Percentiles rank a stretch among this genome's conserved stretches.
These are phyloP conservation scores for Panthera leo DNA, from an alignment of 2,113 vertebrate genomes.

Conservation along the genomic window DNA sequence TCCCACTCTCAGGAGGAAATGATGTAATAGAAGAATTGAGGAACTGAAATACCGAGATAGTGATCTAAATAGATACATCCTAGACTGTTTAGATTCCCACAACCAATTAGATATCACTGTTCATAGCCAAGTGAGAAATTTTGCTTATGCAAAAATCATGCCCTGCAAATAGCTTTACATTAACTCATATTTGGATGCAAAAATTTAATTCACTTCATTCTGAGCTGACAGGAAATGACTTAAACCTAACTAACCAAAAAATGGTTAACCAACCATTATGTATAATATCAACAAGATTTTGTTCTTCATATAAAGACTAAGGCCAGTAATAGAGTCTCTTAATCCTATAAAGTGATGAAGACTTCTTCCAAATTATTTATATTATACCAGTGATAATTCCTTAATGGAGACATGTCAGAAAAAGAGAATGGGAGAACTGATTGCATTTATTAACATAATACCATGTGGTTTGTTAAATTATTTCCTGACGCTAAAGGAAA, in stretches of 20 bases:
- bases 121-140: conserved; percentile 26
- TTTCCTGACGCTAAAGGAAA: conserved; percentile 11
- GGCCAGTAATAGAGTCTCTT: conserved; percentile 6
- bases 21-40: neutral
- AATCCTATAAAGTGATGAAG: neutral
- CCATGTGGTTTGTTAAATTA: conserved; percentile 36
- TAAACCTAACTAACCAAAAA: neutral
- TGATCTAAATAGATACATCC: neutral
- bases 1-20: conserved; percentile 20
- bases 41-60: neutral
- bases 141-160: neutral
- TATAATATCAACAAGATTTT: neutral
- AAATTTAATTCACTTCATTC: conserved; percentile 14
- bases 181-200: neutral
- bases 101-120: conserved; percentile 2
- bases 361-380: neutral
- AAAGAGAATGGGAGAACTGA: neutral
- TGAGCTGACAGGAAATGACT: conserved; percentile 15
- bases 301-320: conserved; percentile 9
- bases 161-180: neutral
- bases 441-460: conserved; percentile 20
- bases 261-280: neutral
- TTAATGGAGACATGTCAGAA: neutral
- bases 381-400: conserved; percentile 12
- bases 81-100: neutral